These are phyloP conservation scores for Eupeodes luniger DNA, from an alignment of 2,888 invertebrate genomes.

Conservation along the genomic window DNA sequence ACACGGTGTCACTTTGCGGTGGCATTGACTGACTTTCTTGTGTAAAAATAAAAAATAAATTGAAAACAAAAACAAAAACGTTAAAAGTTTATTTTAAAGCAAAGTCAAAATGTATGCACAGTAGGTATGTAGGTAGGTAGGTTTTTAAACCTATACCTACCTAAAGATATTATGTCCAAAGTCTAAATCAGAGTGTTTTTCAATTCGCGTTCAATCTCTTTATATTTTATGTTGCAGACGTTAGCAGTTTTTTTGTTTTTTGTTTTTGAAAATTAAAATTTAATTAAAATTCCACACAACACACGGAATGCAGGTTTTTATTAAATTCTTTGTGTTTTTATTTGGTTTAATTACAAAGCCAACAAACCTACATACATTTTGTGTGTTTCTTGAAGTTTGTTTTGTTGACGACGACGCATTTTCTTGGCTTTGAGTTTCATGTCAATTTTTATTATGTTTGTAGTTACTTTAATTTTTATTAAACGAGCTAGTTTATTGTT, in stretches of 20 bases:
- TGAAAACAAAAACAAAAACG: slow-evolving; percentile 35
- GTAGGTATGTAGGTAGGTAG: not conserved
- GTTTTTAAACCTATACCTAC: not conserved
- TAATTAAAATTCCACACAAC: slow-evolving; percentile 43
- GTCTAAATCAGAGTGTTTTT: not conserved
- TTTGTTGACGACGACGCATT: slow-evolving; percentile 39
- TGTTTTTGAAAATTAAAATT: not conserved
- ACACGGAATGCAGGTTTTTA: slow-evolving; percentile 39
- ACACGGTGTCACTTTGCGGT: slow-evolving; percentile 44
- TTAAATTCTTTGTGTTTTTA: slow-evolving; percentile 38
- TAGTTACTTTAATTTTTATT: not conserved
- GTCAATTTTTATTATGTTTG: slow-evolving; percentile 24
- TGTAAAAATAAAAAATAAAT: not conserved
- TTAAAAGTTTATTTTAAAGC: slow-evolving; percentile 40
- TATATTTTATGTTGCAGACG: slow-evolving; percentile 16
- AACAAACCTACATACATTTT: not conserved
- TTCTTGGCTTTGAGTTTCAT: slow-evolving; percentile 37
- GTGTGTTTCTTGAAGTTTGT: not conserved
- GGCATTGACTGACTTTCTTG: slow-evolving; percentile 71
- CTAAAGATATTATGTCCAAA: not conserved
- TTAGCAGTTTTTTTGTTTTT: slow-evolving; percentile 28
- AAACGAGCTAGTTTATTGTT: slow-evolving; percentile 9
- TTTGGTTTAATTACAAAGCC: not conserved
- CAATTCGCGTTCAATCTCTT: not conserved
- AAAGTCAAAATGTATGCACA: not conserved